Base-by-base conservation (phyloP, 2,888 invertebrate species). In the Orthosia gothica region DNA sequence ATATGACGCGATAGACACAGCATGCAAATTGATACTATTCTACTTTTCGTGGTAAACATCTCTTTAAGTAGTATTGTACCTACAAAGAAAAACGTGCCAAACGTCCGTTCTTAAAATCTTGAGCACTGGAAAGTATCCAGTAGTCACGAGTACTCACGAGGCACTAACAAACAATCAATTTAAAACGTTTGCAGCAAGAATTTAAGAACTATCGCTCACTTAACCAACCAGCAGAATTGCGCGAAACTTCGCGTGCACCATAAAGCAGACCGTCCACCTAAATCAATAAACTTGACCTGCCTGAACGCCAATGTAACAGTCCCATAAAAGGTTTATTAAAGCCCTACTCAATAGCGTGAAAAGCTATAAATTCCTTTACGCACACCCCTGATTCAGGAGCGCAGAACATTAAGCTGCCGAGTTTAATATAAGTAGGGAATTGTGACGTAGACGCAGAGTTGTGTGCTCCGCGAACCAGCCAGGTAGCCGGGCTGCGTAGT, bases 381-480 rank as follows among this genome's bases (percentile, higher is more conserved):
- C 83, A 87, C 89, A 89, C 73, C 90, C 89, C 89, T 91, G 84
- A 86, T 88, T 88, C 88, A 88, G 87, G 73, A 84, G 83, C 82
- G 74, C 62, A 74, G 77, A 85, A 86, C 82, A 90, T 90, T 88
- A 89, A 85, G 88, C 89, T 89, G 76, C 89, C 85, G 82, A 90
- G 88, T 92, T 89, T 91, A 92, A 92, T 90, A 90, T 87, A 89
- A 84, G 88, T 82, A 85, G 85, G 82, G 80, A 82, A 84, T 86
- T 86, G 85, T 87, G 88, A 91, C 87, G 89, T 81, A 76, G 83
- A 73, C 75, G 82, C 83, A 79, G 78, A 84, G 85, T 83, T 84
- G 87, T 87, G 83, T 88, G 87, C 88, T 83, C 69, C 87, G 88
- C 82, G 88, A 90, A 89, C 88, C 84, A 88, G 90, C 87, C 92